These are phyloP conservation scores for Ophioderma brevispina DNA, from an alignment of 35 echinoderm and acorn worm genomes.

Conservation along the genomic window DNA sequence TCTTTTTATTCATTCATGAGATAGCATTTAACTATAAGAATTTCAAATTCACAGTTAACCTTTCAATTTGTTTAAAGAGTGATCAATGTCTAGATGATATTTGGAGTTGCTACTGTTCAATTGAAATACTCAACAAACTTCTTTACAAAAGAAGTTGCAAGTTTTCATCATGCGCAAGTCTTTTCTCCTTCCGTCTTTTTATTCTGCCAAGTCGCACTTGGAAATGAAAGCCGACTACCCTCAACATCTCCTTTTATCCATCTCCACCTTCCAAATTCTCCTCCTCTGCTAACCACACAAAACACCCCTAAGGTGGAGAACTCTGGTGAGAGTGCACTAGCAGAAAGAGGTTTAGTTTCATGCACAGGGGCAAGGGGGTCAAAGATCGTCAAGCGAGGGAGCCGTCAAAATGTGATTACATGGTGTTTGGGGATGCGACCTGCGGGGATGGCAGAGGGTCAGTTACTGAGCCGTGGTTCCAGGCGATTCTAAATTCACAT, in stretches of 20 bases:
- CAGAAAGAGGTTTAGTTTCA: neutral
- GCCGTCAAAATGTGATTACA: conserved; percentile 13
- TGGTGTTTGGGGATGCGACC: neutral
- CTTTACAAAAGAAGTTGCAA: no score
- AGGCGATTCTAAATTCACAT: neutral
- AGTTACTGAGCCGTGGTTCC: neutral
- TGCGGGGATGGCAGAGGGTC: neutral
- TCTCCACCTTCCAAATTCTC: neutral
- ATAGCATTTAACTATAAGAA: no score
- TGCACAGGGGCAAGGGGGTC: neutral
- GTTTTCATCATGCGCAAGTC: no score
- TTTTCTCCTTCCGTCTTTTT: no score
- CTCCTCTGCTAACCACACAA: neutral
- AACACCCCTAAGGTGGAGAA: neutral
- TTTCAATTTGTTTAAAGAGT: no score
- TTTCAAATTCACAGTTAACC: no score
- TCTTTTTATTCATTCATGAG: no score
- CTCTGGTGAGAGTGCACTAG: neutral
- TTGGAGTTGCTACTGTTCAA: no score
- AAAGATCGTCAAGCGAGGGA: neutral
- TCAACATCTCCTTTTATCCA: no score
- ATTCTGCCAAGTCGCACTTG: no score
- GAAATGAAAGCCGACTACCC: neutral
- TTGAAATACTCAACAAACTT: no score
- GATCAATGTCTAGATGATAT: no score